Evolutionary conservation across 2,888 invertebrate species (phyloP), one percentile per base, ranked within the genome.

Genomic region (Pyrochroa serraticornis): DNA sequence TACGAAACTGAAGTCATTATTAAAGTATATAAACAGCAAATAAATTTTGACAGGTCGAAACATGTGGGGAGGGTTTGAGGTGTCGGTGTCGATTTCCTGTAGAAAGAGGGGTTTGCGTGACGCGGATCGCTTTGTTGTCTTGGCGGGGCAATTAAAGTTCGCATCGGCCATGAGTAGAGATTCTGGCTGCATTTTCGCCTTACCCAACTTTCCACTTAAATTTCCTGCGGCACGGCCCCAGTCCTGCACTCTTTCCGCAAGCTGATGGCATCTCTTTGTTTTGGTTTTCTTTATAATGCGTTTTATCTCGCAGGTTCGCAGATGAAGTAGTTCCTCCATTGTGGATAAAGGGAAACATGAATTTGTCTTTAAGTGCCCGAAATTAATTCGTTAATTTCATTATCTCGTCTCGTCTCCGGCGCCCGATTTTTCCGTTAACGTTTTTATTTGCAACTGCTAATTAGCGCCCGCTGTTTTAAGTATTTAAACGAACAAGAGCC

Each of bases 121-220:
- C 22, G 22, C 22, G 22, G 22, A 22, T 22, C 22, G 22, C 22
- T 22, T 22, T 52, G 52, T 31, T 44, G 37, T 53, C 46, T 52
- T 53, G 44, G 52, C 38, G 38, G 30, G 48, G 44, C 64, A 65
- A 67, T 67, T 65, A 65, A 63, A 64, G 54, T 63, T 46, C 36
- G 31, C 32, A 36, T 42, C 60, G 53, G 43, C 50, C 42, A 47
- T 58, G 55, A 62, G 62, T 54, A 59, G 60, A 62, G 33, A 35
- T 52, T 41, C 36, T 10, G 47, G 49, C 48, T 63, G 63, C 60
- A 63, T 65, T 64, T 62, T 56, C 63, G 62, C 60, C 64, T 63
- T 65, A 67, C 62, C 62, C 66, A 77, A 77, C 77, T 77, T 77
- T 74, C 68, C 76, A 77, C 77, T 77, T 77, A 77, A 76, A 75